phyloP scores from a whole-genome alignment of 2,797 vertebrate species.

The Nasua narica region DNA sequence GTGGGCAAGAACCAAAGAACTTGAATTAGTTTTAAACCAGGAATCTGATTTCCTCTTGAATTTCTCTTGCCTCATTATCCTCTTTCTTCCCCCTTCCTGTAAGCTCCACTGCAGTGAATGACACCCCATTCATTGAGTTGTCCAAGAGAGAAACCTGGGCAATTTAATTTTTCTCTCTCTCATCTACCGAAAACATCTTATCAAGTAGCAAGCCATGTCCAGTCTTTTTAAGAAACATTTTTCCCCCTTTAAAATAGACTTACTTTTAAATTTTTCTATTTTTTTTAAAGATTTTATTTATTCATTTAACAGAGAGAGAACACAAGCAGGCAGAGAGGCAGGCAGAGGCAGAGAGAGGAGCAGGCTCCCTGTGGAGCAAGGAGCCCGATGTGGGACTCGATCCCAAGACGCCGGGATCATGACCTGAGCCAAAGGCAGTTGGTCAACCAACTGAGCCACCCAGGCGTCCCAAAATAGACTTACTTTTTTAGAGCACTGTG shows the following conservation, averaged over 20 bases:
- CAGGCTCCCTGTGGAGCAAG: too few relatives aligned
- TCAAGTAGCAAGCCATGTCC: background rate
- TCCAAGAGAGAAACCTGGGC: background rate
- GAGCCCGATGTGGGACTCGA: too few relatives aligned
- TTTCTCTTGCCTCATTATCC: background rate
- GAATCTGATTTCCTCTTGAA: background rate
- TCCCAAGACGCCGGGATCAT: too few relatives aligned
- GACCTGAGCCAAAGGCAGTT: too few relatives aligned
- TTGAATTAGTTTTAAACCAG: background rate
- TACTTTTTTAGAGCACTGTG: background rate
- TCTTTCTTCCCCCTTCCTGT: background rate
- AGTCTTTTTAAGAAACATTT: background rate
- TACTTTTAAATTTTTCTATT: too few relatives aligned
- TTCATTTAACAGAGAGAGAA: too few relatives aligned
- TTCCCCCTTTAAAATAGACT: background rate
- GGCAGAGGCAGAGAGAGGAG: too few relatives aligned
- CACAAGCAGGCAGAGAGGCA: too few relatives aligned
- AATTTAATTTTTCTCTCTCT: background rate
- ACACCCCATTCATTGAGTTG: accelerated
- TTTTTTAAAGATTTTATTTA: too few relatives aligned
- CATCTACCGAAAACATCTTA: background rate
- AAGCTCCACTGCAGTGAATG: too few relatives aligned
- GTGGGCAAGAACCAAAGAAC: background rate
- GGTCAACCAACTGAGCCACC: too few relatives aligned
- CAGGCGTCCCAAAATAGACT: too few relatives aligned